These are phyloP conservation scores for Odontesthes bonariensis DNA, from an alignment of 2,113 vertebrate species.

Conservation along the genomic window DNA sequence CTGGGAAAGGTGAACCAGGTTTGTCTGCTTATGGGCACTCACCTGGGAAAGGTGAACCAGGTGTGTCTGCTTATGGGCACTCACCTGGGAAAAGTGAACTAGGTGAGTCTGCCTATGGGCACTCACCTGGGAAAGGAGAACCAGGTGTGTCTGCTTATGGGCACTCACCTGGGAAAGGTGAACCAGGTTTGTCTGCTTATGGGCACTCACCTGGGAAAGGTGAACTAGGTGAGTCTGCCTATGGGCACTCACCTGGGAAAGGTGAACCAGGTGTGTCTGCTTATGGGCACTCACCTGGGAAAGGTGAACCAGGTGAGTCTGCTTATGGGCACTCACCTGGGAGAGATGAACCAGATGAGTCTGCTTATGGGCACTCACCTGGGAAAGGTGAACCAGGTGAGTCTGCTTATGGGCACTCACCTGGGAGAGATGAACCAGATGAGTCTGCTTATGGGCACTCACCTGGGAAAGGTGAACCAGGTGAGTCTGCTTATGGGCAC, in stretches of 20 bases:
- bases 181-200: slow-evolving; percentile 77
- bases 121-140: slow-evolving; percentile 34
- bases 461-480: slow-evolving; percentile 82
- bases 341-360: slow-evolving; percentile 78
- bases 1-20: slow-evolving; percentile 78
- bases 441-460: slow-evolving; percentile 38
- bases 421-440: slow-evolving; percentile 78
- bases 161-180: slow-evolving; percentile 78
- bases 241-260: slow-evolving; percentile 78
- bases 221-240: slow-evolving; percentile 76
- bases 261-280: slow-evolving; percentile 74
- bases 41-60: no score
- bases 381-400: slow-evolving; percentile 78
- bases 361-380: slow-evolving; percentile 76
- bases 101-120: no score
- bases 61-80: no score
- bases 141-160: slow-evolving; percentile 77
- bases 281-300: slow-evolving; percentile 76
- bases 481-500: slow-evolving; percentile 60
- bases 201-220: slow-evolving; percentile 78
- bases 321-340: slow-evolving; percentile 75
- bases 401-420: slow-evolving; percentile 72
- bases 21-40: no score
- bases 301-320: slow-evolving; percentile 77
- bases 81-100: no score